phyloP scores from a whole-genome alignment of 2,797 vertebrate genomes.

The Halcyon smyrnensis region DNA sequence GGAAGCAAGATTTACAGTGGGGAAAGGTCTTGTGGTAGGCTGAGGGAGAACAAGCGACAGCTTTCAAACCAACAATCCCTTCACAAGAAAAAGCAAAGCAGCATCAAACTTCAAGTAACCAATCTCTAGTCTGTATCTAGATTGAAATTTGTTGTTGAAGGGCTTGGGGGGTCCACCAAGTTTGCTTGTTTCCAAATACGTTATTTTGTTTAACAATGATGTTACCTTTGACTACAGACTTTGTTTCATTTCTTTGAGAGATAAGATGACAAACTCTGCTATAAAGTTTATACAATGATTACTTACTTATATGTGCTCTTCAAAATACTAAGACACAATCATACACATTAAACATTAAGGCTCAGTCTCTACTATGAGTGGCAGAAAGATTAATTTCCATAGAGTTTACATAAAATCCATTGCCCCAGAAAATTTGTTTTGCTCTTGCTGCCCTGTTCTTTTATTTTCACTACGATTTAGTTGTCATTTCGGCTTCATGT shows the following conservation, averaged over 20 bases:
- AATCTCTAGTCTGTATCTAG: not conserved
- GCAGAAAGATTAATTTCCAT: slow-evolving; percentile 8
- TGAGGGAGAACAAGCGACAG: not conserved
- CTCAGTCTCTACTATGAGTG: not conserved
- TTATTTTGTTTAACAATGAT: not conserved
- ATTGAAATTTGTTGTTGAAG: not conserved
- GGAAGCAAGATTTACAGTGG: not conserved
- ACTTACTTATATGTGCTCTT: not conserved
- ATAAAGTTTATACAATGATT: not conserved
- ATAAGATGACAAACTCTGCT: not conserved
- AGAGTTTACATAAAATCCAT: not conserved
- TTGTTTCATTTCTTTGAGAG: not conserved
- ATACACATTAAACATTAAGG: not conserved
- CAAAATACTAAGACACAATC: not conserved
- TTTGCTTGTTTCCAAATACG: not conserved
- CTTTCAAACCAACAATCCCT: not conserved
- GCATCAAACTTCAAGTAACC: not conserved
- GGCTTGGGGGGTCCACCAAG: not conserved
- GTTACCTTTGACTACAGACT: not conserved
- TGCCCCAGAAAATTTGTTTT: not conserved
- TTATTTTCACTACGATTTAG: not conserved
- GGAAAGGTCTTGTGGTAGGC: not conserved
- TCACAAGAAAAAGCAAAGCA: not conserved
- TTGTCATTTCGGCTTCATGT: not conserved
- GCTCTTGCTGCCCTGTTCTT: not conserved